Evolutionary conservation across 2,113 vertebrate species (phyloP).

Genomic region (Oryzias celebensis): DNA sequence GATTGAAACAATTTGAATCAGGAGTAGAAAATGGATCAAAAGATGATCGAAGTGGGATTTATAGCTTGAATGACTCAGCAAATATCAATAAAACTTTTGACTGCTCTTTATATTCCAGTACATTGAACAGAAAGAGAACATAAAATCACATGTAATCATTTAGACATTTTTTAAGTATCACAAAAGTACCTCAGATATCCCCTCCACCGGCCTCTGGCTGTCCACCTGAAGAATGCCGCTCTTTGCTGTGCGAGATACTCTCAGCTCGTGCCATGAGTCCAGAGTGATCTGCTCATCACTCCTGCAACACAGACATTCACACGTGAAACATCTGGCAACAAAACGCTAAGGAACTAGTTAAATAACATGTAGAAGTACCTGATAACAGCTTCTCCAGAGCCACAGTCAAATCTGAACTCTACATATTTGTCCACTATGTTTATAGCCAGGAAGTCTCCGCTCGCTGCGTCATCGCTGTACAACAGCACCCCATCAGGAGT

Average conservation of each 20-base stretch:
- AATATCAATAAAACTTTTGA: too few species aligned
- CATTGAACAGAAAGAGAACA: too few species aligned
- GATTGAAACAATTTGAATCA: too few species aligned
- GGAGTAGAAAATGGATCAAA: too few species aligned
- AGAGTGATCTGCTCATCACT: conserved; percentile 84
- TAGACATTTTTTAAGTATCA: too few species aligned
- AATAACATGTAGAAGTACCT: conserved; percentile 72
- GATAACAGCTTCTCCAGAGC: conserved; percentile 88
- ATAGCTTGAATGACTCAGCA: too few species aligned
- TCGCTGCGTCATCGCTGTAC: conserved; percentile 89
- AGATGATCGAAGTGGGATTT: too few species aligned
- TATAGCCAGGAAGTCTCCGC: conserved; percentile 90
- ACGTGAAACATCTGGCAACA: background rate
- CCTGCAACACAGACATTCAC: conserved; percentile 66
- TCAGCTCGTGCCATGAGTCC: conserved; percentile 88
- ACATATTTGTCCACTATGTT: conserved; percentile 82
- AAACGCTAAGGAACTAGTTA: background rate
- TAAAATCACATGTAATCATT: too few species aligned
- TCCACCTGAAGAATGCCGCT: conserved; percentile 93
- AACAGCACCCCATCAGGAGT: conserved; percentile 83
- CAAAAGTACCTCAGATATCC: conserved; percentile 85
- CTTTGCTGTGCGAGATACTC: conserved; percentile 89
- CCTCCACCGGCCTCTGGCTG: conserved; percentile 84
- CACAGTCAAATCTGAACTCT: conserved; percentile 96
- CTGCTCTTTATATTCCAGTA: too few species aligned